Evolutionary conservation across 2,113 vertebrate genomes (phyloP).

Genomic region (Oreotrochilus melanogaster): DNA sequence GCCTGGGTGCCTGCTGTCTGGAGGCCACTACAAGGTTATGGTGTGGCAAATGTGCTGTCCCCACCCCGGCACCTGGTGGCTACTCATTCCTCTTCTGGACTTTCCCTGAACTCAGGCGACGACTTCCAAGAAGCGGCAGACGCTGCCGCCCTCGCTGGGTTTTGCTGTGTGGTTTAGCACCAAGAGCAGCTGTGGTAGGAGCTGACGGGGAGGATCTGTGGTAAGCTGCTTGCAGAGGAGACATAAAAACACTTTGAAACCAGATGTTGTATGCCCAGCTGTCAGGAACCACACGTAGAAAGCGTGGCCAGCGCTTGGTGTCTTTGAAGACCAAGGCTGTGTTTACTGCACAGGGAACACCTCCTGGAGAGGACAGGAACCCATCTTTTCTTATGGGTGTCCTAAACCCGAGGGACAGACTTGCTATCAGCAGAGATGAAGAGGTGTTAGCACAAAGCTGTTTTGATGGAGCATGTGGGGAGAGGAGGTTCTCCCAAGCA

Average conservation of each 20-base stretch:
- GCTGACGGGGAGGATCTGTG: not conserved
- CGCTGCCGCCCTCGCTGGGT: fast-evolving
- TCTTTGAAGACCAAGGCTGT: not conserved
- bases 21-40: fast-evolving
- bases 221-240: not conserved
- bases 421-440: not conserved
- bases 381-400: not conserved
- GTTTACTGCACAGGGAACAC: not conserved
- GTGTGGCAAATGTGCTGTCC: fast-evolving
- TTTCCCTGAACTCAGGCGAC: not conserved
- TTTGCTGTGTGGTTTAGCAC: not conserved
- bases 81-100: not conserved
- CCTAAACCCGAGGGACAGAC: not conserved
- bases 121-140: not conserved
- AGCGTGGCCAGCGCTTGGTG: fast-evolving
- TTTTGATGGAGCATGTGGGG: not conserved
- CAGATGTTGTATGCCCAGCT: not conserved
- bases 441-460: not conserved
- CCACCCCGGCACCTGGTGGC: fast-evolving
- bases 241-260: not conserved
- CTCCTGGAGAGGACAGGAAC: not conserved
- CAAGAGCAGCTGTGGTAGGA: not conserved
- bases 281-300: fast-evolving
- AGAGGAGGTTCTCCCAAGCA: not conserved
- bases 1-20: fast-evolving